These are phyloP conservation scores for Mormyrus hasselquistii DNA, from an alignment of 2,797 vertebrate genomes.

Conservation along the genomic window DNA sequence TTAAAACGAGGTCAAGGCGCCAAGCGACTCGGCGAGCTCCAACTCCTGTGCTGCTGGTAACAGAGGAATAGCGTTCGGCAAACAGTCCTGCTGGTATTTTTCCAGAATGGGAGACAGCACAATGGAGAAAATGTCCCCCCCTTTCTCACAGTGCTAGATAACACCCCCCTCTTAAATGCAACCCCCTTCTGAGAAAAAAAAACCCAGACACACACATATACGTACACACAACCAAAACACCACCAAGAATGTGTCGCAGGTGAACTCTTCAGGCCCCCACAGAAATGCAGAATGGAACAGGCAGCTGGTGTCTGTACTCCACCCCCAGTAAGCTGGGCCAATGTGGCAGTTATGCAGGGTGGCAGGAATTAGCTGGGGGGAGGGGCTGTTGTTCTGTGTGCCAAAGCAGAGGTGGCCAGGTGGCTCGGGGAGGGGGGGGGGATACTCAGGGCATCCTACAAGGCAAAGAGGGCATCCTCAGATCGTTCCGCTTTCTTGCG, in stretches of 20 bases:
- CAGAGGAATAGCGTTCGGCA: background rate
- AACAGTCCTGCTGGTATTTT: background rate
- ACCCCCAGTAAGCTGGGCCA: constrained; percentile 8
- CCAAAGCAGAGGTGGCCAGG: constrained; percentile 31
- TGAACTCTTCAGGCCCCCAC: constrained; percentile 44
- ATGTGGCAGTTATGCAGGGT: background rate
- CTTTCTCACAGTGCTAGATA: constrained; percentile 27
- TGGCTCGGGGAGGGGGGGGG: constrained; percentile 20
- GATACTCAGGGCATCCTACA: constrained; percentile 60
- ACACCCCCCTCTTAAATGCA: background rate
- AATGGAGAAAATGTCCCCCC: constrained; percentile 20
- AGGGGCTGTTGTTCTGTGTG: constrained; percentile 22
- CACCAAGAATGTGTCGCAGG: constrained; percentile 34
- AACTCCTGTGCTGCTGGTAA: background rate
- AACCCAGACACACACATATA: constrained; percentile 31
- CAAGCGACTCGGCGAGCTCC: background rate
- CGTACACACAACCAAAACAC: background rate
- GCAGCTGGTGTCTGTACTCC: constrained; percentile 38
- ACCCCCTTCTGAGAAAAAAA: constrained; percentile 36
- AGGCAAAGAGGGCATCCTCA: constrained; percentile 89
- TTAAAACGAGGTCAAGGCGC: background rate
- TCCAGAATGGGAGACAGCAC: background rate
- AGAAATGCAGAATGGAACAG: constrained; percentile 35
- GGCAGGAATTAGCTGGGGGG: background rate
- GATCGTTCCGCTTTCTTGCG: constrained; percentile 84